phyloP scores from a whole-genome alignment of 2,888 invertebrate genomes.

The Parnassius apollo region DNA sequence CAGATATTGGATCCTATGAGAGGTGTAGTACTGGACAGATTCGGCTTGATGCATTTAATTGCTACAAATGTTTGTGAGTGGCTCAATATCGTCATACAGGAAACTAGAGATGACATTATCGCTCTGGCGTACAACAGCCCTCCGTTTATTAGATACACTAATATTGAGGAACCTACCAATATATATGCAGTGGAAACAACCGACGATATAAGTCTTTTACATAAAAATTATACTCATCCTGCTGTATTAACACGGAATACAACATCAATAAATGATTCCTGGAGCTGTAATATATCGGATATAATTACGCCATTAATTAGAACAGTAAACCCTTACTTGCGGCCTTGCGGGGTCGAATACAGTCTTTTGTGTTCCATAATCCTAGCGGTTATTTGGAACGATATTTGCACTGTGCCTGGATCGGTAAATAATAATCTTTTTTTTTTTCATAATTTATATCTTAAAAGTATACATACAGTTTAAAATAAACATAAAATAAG shows the following conservation, averaged over 20 bases:
- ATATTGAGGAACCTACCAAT: constrained; percentile 54
- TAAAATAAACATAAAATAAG: no score
- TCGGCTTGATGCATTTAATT: constrained; percentile 96
- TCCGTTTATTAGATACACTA: constrained; percentile 57
- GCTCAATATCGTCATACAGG: constrained; percentile 92
- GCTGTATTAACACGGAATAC: constrained; percentile 35
- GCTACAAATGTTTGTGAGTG: constrained; percentile 97
- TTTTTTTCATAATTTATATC: no score
- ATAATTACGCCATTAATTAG: constrained; percentile 83
- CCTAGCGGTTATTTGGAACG: constrained; percentile 90
- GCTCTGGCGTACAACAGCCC: constrained; percentile 63
- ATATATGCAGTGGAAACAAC: constrained; percentile 44
- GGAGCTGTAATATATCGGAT: constrained; percentile 70
- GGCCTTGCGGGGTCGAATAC: constrained; percentile 92
- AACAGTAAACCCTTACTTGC: constrained; percentile 88
- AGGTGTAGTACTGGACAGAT: constrained; percentile 81
- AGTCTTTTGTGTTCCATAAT: constrained; percentile 90
- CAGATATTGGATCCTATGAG: constrained; percentile 73
- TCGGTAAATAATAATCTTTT: constrained; percentile 48
- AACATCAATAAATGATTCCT: constrained; percentile 44
- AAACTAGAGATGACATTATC: constrained; percentile 92
- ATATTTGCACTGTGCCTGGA: constrained; percentile 81
- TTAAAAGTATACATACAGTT: no score
- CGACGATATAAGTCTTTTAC: constrained; percentile 30
- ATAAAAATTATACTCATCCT: constrained; percentile 25